phyloP scores from a whole-genome alignment of 1,140 invertebrate genomes.

The Mya arenaria region DNA sequence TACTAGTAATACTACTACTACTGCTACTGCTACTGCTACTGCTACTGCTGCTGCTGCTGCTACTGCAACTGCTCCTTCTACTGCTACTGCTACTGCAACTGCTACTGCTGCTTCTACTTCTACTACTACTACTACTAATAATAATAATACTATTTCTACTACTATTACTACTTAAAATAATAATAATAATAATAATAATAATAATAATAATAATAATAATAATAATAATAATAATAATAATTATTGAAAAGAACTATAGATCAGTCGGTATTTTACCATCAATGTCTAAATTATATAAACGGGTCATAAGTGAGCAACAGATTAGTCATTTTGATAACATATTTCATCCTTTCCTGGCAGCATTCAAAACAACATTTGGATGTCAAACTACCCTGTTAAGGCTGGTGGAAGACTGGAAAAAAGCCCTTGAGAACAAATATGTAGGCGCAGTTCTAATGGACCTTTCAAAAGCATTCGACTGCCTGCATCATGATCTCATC shows the following conservation, averaged over 20 bases:
- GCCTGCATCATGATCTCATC: too few species aligned
- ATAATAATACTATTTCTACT: neutral
- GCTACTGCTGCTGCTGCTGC: neutral
- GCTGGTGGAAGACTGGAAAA: too few species aligned
- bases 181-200: slow-evolving; percentile 21
- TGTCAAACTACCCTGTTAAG: too few species aligned
- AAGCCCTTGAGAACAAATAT: too few species aligned
- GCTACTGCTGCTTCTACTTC: slow-evolving; percentile 5
- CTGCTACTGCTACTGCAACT: slow-evolving; percentile 10
- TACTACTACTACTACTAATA: slow-evolving; percentile 19
- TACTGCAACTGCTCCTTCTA: slow-evolving; percentile 4
- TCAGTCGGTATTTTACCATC: too few species aligned
- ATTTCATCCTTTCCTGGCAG: too few species aligned
- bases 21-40: neutral
- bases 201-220: slow-evolving; percentile 25
- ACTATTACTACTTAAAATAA: slow-evolving; percentile 17
- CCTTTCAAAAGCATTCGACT: too few species aligned
- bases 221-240: slow-evolving; percentile 15
- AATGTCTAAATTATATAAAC: too few species aligned
- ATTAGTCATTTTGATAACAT: too few species aligned
- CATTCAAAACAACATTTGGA: too few species aligned
- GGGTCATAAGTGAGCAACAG: too few species aligned
- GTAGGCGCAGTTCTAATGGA: too few species aligned
- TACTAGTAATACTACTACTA: neutral
- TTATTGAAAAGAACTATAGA: neutral